These are phyloP conservation scores for Urophycis tenuis DNA, from an alignment of 2,797 vertebrate genomes.

Conservation along the genomic window DNA sequence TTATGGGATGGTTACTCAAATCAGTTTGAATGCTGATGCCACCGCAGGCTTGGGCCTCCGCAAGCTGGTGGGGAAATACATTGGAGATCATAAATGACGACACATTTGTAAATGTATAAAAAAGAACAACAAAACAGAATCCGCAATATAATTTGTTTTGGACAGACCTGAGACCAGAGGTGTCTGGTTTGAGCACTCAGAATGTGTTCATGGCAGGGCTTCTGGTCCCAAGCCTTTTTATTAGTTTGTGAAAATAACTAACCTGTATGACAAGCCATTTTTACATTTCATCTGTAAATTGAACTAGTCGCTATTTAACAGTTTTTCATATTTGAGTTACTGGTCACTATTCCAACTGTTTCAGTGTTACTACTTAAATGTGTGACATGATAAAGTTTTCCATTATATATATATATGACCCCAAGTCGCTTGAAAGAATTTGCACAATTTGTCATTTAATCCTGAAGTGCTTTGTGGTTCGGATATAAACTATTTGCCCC, in stretches of 20 bases:
- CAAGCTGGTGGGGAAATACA: neutral
- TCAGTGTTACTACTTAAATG: neutral
- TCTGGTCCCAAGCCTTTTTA: neutral
- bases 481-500: constrained; percentile 1
- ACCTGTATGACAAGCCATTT: neutral
- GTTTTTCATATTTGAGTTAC: neutral
- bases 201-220: neutral
- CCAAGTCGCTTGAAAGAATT: neutral
- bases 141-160: neutral
- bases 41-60: neutral
- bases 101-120: neutral
- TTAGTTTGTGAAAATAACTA: neutral
- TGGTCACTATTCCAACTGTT: neutral
- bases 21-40: neutral
- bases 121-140: neutral
- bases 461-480: constrained; percentile 6
- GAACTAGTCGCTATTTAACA: constrained; percentile 1
- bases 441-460: constrained; percentile 1
- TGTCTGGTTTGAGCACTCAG: neutral
- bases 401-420: neutral
- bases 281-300: constrained; percentile 44
- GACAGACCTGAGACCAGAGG: neutral
- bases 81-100: neutral
- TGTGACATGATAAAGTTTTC: neutral
- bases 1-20: neutral